These are phyloP conservation scores for Prochilodus magdalenae DNA, from an alignment of 2,113 vertebrate genomes.

Conservation along the genomic window DNA sequence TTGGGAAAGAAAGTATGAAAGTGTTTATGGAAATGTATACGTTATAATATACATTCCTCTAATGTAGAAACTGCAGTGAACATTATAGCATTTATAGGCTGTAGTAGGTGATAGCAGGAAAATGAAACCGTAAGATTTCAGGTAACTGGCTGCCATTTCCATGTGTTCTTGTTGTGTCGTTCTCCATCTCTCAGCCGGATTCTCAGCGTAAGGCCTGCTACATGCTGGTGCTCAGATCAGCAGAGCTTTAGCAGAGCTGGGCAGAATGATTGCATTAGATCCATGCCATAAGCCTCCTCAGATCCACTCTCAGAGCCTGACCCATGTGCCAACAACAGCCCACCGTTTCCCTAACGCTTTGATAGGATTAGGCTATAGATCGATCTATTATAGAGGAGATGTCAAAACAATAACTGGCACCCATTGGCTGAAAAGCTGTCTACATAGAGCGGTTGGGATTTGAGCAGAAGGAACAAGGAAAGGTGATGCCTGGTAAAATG, in stretches of 20 bases:
- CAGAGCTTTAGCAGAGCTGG: conserved; percentile 25
- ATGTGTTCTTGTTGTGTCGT: neutral
- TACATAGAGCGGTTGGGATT: neutral
- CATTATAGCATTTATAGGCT: neutral
- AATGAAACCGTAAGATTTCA: neutral
- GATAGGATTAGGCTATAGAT: conserved; percentile 32
- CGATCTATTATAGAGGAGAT: conserved; percentile 7
- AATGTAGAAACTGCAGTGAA: neutral
- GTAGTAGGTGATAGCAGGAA: neutral
- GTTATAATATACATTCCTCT: too few relatives aligned
- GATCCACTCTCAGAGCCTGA: conserved; percentile 20
- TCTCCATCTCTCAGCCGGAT: conserved; percentile 33
- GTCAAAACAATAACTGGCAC: conserved; percentile 11
- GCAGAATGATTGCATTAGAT: conserved; percentile 41
- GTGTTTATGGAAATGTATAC: too few relatives aligned
- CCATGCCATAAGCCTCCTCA: conserved; percentile 30
- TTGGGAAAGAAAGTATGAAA: too few relatives aligned
- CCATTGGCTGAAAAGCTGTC: neutral
- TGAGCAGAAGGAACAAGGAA: neutral
- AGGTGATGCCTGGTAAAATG: neutral
- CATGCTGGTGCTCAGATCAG: conserved; percentile 43
- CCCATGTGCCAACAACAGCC: neutral
- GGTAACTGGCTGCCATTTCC: neutral
- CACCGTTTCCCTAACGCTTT: neutral
- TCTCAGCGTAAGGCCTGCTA: conserved; percentile 21